phyloP scores from a whole-genome alignment of 2,113 vertebrate genomes.

The Thalassarche chlororhynchos region DNA sequence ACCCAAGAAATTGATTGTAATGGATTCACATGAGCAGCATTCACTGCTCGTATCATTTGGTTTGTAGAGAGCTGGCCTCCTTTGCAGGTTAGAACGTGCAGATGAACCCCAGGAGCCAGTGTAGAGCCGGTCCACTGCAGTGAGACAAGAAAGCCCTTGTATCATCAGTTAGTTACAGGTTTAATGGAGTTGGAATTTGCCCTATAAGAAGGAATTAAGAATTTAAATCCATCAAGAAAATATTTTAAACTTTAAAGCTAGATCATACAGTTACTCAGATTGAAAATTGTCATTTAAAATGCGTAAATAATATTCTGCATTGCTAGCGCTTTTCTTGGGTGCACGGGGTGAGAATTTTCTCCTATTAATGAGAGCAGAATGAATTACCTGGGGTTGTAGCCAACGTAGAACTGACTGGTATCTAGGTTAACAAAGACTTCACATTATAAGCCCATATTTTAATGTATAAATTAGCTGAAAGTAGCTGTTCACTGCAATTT shows the following conservation, averaged over 20 bases:
- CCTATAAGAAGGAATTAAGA: neutral
- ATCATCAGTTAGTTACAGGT: neutral
- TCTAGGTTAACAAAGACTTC: neutral
- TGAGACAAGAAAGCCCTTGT: neutral
- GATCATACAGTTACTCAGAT: neutral
- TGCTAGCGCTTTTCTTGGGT: neutral
- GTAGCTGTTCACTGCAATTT: neutral
- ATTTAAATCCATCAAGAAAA: neutral
- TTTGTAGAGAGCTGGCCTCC: neutral
- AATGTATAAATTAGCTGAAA: neutral
- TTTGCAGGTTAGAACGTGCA: neutral
- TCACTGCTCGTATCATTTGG: neutral
- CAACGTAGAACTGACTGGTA: neutral
- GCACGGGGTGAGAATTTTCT: neutral
- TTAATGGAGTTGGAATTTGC: neutral
- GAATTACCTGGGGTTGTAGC: neutral
- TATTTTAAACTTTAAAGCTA: neutral
- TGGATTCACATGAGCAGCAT: neutral
- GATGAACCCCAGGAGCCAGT: neutral
- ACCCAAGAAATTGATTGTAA: neutral
- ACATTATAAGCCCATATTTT: neutral
- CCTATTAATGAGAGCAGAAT: neutral
- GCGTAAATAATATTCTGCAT: neutral
- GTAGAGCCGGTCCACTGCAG: neutral
- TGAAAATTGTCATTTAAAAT: neutral